Evolutionary conservation across 1,140 invertebrate genomes (phyloP).

Genomic region (Hestina assimilis): DNA sequence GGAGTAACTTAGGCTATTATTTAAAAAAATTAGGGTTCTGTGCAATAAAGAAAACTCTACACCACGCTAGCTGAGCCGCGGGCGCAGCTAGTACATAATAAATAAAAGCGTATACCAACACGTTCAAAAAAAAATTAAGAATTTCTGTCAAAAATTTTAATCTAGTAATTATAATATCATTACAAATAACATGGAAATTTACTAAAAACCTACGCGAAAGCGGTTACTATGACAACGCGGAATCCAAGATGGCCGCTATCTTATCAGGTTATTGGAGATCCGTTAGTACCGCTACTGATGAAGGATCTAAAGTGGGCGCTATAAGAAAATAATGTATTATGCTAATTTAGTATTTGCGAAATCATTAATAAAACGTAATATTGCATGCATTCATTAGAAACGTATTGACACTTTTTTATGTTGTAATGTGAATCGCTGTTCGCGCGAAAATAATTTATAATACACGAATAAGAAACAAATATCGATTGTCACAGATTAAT

Average conservation of each 20-base stretch:
- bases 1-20: too few relatives aligned
- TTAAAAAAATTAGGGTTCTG: too few relatives aligned
- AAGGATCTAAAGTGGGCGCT: constrained; percentile 15
- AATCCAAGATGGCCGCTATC: constrained; percentile 22
- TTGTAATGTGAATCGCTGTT: not conserved
- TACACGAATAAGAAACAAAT: too few relatives aligned
- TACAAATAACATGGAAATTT: constrained; percentile 15
- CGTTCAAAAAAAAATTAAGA: too few relatives aligned
- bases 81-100: too few relatives aligned
- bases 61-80: too few relatives aligned
- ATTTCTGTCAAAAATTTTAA: too few relatives aligned
- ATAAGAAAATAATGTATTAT: not conserved
- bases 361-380: not conserved
- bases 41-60: too few relatives aligned
- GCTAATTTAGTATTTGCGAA: not conserved
- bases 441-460: too few relatives aligned
- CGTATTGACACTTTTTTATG: not conserved
- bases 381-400: not conserved
- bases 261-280: constrained; percentile 54
- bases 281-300: constrained; percentile 26
- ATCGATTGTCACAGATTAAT: too few relatives aligned
- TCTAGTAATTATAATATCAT: not conserved
- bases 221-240: constrained; percentile 48
- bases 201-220: constrained; percentile 39
- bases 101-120: too few relatives aligned